Base-by-base conservation (phyloP, 2,888 invertebrate species). In the Acleris cristana region DNA sequence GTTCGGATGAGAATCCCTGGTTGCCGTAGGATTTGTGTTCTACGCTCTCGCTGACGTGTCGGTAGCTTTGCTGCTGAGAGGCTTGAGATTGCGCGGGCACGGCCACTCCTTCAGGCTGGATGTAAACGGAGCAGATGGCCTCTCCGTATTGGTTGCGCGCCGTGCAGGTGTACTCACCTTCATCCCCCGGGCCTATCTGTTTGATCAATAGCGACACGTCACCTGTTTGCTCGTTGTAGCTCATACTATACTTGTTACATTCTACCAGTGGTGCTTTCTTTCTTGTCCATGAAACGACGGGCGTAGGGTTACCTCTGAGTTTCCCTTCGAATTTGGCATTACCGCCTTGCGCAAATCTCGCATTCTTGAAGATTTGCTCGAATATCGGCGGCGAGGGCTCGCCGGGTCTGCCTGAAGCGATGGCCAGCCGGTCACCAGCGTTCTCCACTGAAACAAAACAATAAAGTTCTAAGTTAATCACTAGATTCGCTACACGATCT, bases 101-200 rank as follows among this genome's bases (percentile, higher is more conserved):
- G 51, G 95, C 95, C 72, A 95, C 94, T 75, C 97, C 97, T 89
- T 98, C 98, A 4, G 98, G 98, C 85, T 98, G 97, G 76, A 98
- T 98, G 87, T 96, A 98, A 62, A 98, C 98, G 70, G 98, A 98
- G 90, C 98, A 98, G 81, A 99, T 97, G 53, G 99, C 98, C 91
- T 99, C 98, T 69, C 99, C 99, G 80, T 98, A 98, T 84, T 97
- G 97, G 90, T 99, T 99, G 78, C 97, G 96, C 56, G 98, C 98
- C 70, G 97, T 97, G 89, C 98, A 98, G 1, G 98, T 98, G 88
- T 99, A 99, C 92, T 99, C 98, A 76, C 98, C 99, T 87, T 98
- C 98, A 88, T 99, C 98, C 61, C 98, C 98, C 65, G 98, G 98
- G 70, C 98, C 98, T 78, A 99, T 98, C 84, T 97, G 96, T 86